Percentiles rank a stretch among this genome's conserved stretches.
Evolutionary conservation across 2,888 invertebrate species (phyloP).

Genomic region (Calameuta pallipes): DNA sequence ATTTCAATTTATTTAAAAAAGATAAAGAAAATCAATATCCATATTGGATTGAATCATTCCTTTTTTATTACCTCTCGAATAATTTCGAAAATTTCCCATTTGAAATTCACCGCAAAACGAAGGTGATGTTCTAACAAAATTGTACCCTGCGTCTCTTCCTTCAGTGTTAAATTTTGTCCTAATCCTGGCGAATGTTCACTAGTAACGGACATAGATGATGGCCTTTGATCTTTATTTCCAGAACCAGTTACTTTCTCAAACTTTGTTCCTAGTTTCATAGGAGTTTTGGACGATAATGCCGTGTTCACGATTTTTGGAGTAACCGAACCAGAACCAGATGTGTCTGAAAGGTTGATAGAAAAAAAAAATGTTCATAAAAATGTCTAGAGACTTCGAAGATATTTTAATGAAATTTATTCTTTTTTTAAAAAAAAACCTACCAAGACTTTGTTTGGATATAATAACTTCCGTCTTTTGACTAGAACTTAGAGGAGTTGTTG

Average conservation of each 20-base stretch:
- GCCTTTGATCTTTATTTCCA: background rate
- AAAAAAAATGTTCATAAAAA: background rate
- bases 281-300: background rate
- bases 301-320: background rate
- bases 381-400: background rate
- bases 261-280: background rate
- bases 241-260: background rate
- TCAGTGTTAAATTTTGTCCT: constrained; percentile 72
- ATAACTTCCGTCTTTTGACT: constrained; percentile 11
- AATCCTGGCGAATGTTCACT: constrained; percentile 8
- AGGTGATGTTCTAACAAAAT: constrained; percentile 77
- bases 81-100: constrained; percentile 74
- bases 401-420: background rate
- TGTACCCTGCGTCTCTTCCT: constrained; percentile 76
- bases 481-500: constrained; percentile 16
- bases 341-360: background rate
- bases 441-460: constrained; percentile 29
- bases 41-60: background rate
- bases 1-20: background rate
- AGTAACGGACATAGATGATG: constrained; percentile 10
- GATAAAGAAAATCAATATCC: no score
- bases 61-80: constrained; percentile 70
- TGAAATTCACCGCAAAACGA: constrained; percentile 76
- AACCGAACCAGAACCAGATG: background rate
- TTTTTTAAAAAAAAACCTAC: constrained; percentile 7